phyloP scores from a whole-genome alignment of 2,888 invertebrate genomes.

The Scrobipalpa costella region DNA sequence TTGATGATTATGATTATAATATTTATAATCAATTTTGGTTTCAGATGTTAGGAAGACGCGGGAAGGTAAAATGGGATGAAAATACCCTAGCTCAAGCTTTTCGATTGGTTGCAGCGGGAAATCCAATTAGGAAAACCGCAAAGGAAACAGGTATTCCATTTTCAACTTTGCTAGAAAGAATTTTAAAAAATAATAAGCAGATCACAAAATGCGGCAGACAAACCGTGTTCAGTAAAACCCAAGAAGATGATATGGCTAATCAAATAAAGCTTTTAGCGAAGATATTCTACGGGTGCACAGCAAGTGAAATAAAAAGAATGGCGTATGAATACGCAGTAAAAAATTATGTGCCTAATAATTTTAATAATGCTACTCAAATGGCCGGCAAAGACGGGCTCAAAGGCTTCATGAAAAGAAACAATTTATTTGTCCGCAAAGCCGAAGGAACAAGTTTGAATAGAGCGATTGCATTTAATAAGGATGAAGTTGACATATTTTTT shows the following conservation, averaged over 20 bases:
- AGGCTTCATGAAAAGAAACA: conserved; percentile 38
- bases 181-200: neutral
- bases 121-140: neutral
- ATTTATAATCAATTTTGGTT: neutral
- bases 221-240: neutral
- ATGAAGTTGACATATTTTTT: conserved; percentile 40
- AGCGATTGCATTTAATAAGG: conserved; percentile 44
- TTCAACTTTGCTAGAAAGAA: neutral
- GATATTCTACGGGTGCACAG: conserved; percentile 40
- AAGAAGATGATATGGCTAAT: conserved; percentile 37
- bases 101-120: neutral
- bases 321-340: conserved; percentile 37
- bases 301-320: conserved; percentile 37
- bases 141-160: neutral
- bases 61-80: neutral
- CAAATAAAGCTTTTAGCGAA: conserved; percentile 39
- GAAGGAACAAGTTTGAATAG: conserved; percentile 43
- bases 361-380: conserved; percentile 28
- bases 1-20: neutral
- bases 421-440: conserved; percentile 38
- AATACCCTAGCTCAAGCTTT: neutral
- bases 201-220: too few species aligned
- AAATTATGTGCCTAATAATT: conserved; percentile 33
- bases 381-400: conserved; percentile 30
- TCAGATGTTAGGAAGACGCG: neutral